Base-by-base conservation (phyloP, 1,140 invertebrate genomes). In the Dysdera silvatica region DNA sequence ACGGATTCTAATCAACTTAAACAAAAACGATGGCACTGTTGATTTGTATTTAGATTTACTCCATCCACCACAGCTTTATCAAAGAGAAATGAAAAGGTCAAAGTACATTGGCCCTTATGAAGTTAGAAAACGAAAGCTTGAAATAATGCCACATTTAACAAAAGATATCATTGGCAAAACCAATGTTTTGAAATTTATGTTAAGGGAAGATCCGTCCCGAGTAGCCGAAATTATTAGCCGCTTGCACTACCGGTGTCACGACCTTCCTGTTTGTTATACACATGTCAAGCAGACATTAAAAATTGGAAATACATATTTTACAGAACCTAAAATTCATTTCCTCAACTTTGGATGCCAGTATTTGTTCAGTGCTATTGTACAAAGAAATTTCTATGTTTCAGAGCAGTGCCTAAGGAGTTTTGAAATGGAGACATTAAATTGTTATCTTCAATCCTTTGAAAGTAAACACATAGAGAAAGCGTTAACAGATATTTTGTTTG, bases 31-130 rank as follows among this genome's bases (percentile, higher is more conserved):
- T 4, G 6, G 8, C 23, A n/a, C n/a, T n/a, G n/a, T n/a, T n/a
- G 18, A 57, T 18, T 14, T 57, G 14, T 57, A 28, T 35, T 45
- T 60, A 20, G 57, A 60, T 35, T 37, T 60, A 24, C 26, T 12
- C 6, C 35, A 60, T 52, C 48, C 57, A 40, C 45, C 57, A 18
- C 16, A 20, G 16, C 18, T 60, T 16, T 60, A 32, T 60, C 4
- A n/a, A n/a, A n/a, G 28, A 2, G 29, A 31, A 6, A 31, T 48
- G 6, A 32, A 26, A 32, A 56, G 37, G 20, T 8, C 8, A 4
- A 45, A 23, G 40, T 18, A n/a, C n/a, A n/a, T n/a, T n/a, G n/a
- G n/a, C n/a, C n/a, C 20, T 12, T 24, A 28, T 8, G 12, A n/a
- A 16, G 10, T 20, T n/a, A 23, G 12, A 20, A 49, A 26, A 6